Evolutionary conservation across 2,888 invertebrate species (phyloP).

Genomic region (Synanthedon vespiformis): DNA sequence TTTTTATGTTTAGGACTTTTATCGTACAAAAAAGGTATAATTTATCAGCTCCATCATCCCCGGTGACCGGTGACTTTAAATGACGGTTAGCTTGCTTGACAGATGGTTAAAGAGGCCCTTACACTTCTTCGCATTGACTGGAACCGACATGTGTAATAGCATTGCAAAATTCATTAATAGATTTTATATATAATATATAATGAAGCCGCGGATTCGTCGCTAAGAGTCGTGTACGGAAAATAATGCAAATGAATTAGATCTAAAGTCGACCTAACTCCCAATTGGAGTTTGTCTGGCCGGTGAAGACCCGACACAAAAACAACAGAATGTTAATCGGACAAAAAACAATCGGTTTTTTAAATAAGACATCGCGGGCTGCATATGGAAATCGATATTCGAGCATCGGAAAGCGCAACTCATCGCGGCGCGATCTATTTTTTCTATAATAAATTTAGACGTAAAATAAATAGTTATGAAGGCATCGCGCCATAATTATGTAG

Average conservation of each 20-base stretch:
- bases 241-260: too few relatives aligned
- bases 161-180: background rate
- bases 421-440: slow-evolving; percentile 50
- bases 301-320: slow-evolving; percentile 18
- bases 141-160: background rate
- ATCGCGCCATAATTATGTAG: slow-evolving; percentile 62
- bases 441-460: slow-evolving; percentile 56
- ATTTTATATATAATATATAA: background rate
- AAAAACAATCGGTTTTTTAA: slow-evolving; percentile 22
- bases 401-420: slow-evolving; percentile 51
- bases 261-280: background rate
- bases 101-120: too few relatives aligned
- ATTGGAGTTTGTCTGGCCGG: background rate
- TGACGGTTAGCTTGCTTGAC: too few relatives aligned
- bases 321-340: slow-evolving; percentile 24
- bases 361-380: slow-evolving; percentile 8
- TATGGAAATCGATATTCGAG: slow-evolving; percentile 51
- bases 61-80: too few relatives aligned
- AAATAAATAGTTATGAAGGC: slow-evolving; percentile 62
- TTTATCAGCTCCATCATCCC: too few relatives aligned
- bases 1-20: too few relatives aligned
- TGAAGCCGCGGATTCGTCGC: too few relatives aligned
- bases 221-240: too few relatives aligned
- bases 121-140: too few relatives aligned
- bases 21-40: too few relatives aligned